These are phyloP conservation scores for Furcula furcula DNA, from an alignment of 2,888 invertebrate species.

Conservation along the genomic window DNA sequence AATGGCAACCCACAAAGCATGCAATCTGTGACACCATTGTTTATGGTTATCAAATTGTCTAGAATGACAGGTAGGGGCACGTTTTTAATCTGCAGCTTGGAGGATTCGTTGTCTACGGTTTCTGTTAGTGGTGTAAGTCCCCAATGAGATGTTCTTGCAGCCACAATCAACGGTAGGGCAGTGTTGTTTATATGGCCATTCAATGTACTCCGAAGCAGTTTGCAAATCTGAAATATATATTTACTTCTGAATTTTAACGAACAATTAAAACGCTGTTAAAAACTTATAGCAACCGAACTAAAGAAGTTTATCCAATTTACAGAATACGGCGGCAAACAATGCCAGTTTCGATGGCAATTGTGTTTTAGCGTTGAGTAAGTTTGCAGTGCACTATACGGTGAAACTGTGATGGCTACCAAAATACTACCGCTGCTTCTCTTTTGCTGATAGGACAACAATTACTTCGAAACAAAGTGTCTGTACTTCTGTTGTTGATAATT, in stretches of 20 bases:
- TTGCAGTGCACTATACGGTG: too few relatives aligned
- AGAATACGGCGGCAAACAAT: too few relatives aligned
- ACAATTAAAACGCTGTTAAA: too few relatives aligned
- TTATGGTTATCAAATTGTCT: slow-evolving; percentile 41
- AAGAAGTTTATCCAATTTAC: too few relatives aligned
- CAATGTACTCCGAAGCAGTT: slow-evolving; percentile 51
- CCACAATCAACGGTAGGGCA: slow-evolving; percentile 63
- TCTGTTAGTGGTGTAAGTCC: slow-evolving; percentile 59
- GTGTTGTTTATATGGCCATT: slow-evolving; percentile 60
- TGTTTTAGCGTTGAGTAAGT: too few relatives aligned
- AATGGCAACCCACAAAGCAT: slow-evolving; percentile 82
- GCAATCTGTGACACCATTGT: slow-evolving; percentile 60
- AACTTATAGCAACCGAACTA: too few relatives aligned
- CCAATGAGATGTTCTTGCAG: slow-evolving; percentile 74
- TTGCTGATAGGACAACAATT: too few relatives aligned
- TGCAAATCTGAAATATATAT: slow-evolving; percentile 66
- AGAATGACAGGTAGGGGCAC: slow-evolving; percentile 44
- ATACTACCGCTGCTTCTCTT: too few relatives aligned
- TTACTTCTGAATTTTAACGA: too few relatives aligned
- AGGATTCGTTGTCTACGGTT: background rate
- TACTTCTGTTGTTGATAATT: background rate
- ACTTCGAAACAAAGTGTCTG: slow-evolving; percentile 2
- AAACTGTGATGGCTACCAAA: too few relatives aligned
- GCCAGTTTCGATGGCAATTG: too few relatives aligned
- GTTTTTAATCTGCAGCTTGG: slow-evolving; percentile 24